These are phyloP conservation scores for Oryzias javanicus DNA, from an alignment of 2,113 vertebrate species.

Conservation along the genomic window DNA sequence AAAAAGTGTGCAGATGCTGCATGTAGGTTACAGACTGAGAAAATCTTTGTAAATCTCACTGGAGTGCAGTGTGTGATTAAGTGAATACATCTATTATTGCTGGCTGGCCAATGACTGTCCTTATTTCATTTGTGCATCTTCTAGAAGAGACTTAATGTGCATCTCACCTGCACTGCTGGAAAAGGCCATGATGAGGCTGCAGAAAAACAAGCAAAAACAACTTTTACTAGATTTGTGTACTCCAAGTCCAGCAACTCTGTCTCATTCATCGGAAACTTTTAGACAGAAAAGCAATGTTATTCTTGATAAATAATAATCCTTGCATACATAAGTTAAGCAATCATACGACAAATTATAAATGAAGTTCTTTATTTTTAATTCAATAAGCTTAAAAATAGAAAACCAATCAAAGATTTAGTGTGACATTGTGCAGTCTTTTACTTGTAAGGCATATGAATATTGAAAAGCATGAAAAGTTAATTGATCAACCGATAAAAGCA, in stretches of 20 bases:
- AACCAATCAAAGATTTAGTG: no score
- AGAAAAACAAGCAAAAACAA: background rate
- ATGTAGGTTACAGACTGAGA: conserved; percentile 19
- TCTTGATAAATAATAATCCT: background rate
- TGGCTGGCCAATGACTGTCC: conserved; percentile 16
- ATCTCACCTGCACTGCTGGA: conserved; percentile 1
- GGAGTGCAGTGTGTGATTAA: conserved; percentile 1
- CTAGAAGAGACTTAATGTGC: conserved; percentile 2
- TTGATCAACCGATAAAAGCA: no score
- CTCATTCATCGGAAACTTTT: background rate
- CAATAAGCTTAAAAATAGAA: no score
- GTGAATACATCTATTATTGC: conserved; percentile 30
- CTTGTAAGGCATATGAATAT: no score
- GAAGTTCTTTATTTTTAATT: no score
- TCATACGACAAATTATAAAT: background rate
- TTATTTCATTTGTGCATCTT: conserved; percentile 14
- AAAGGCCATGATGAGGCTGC: background rate
- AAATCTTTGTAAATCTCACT: conserved; percentile 8
- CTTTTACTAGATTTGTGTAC: background rate
- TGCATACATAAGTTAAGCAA: background rate
- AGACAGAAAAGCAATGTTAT: background rate
- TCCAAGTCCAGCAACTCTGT: background rate
- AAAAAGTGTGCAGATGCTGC: conserved; percentile 22
- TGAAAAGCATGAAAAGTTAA: no score
- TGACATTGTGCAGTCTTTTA: no score